phyloP scores from a whole-genome alignment of 1,140 invertebrate genomes.

The Amphibalanus amphitrite region DNA sequence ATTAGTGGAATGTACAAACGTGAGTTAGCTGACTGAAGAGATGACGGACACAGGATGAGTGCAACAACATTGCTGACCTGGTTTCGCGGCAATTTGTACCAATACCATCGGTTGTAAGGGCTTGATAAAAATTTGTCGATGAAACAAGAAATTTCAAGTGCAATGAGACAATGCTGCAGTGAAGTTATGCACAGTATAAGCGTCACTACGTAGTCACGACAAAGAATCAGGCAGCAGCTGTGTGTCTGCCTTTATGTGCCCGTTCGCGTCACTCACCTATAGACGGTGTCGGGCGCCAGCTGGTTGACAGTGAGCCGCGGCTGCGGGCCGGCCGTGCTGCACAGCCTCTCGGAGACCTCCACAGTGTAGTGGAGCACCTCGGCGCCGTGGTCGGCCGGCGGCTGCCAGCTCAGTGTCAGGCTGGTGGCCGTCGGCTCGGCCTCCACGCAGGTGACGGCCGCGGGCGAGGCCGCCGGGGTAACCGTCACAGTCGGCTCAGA shows the following conservation, averaged over 20 bases:
- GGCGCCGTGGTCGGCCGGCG: slow-evolving; percentile 48
- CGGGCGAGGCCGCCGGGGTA: slow-evolving; percentile 54
- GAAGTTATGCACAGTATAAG: too few relatives aligned
- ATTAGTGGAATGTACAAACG: too few relatives aligned
- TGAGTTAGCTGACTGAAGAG: too few relatives aligned
- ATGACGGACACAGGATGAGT: too few relatives aligned
- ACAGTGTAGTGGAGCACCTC: slow-evolving; percentile 56
- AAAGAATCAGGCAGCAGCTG: too few relatives aligned
- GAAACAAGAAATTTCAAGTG: too few relatives aligned
- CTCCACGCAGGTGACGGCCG: slow-evolving; percentile 40
- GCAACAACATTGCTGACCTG: too few relatives aligned
- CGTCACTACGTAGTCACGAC: too few relatives aligned
- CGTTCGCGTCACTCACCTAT: slow-evolving; percentile 28
- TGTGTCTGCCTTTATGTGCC: slow-evolving; percentile 2
- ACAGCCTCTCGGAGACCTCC: slow-evolving; percentile 42
- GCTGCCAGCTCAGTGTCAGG: slow-evolving; percentile 49
- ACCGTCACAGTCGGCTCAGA: slow-evolving; percentile 25
- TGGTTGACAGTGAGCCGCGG: slow-evolving; percentile 27
- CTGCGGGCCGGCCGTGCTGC: slow-evolving; percentile 34
- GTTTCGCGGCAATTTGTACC: too few relatives aligned
- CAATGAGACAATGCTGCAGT: too few relatives aligned
- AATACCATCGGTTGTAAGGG: too few relatives aligned
- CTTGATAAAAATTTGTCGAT: too few relatives aligned
- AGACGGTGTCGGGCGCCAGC: slow-evolving; percentile 35
- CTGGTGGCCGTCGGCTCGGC: slow-evolving; percentile 40